Evolutionary conservation across 2,797 vertebrate genomes (phyloP), one percentile per base, ranked within the genome.

Genomic region (Dicrostonyx torquatus): DNA sequence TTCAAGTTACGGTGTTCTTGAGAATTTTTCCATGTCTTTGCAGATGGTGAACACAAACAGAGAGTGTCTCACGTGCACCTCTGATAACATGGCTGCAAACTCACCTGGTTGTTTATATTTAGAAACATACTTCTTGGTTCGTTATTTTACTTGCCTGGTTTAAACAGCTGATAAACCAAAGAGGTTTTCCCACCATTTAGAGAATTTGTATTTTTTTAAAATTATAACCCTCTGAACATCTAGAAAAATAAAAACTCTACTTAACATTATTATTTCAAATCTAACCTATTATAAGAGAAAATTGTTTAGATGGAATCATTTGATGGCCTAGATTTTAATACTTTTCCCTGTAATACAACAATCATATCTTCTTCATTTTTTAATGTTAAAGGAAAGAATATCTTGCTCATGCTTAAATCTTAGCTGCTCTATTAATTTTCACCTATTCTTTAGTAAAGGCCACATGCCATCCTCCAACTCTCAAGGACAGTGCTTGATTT

Each of bases 401-500:
- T 37, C 10, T 73, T 84, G 34, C 37, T 64, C 76, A 83, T 40
- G 2, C 82, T 94, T 89, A 83, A 87, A 77, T 94, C 34, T 18
- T 6, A 79, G 10, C 4, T 77, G 88, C 58, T 87, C 68, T 94
- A 70, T 95, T 94, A 76, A 90, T 96, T 89, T 90, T 22, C 20
- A 82, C 40, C 18, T 93, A 40, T 89, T 96, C 24, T 90, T 91
- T 83, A 24, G 26, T 73, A 80, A 83, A 90, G 62, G 37, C 37
- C 17, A 1, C 14, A 26, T 13, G 29, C n/a, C n/a, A 72, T 14
- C 12, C 50, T 86, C 75, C 10, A 73, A 29, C 79, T 94, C 80
- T 90, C 66, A 82, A 93, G 40, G 9, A 91, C 5, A 94, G 58
- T 50, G 58, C 22, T 88, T 95, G 17, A 93, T 72, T 96, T 89